Base-by-base conservation (phyloP, 1,140 invertebrate genomes). In the Diachasmimorpha longicaudata region DNA sequence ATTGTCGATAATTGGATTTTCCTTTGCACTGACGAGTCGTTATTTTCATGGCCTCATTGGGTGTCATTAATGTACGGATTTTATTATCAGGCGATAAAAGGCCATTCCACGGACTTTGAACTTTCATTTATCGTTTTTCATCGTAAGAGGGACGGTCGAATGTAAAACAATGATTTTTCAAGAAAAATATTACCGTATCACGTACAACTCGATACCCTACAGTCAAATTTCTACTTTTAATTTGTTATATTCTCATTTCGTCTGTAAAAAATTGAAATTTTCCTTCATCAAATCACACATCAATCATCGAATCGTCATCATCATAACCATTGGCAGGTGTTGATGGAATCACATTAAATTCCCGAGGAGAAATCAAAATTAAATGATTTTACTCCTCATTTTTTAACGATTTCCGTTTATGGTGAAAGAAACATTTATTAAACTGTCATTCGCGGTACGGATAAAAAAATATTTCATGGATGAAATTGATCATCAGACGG, bases 131-230 rank as follows among this genome's bases (percentile, higher is more conserved):
- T n/a, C n/a, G n/a, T 37, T 58, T 68, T 68, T 39, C 36, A 39
- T 68, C 66, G 48, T 63, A 71, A 76, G 68, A 76, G 74, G 74
- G 74, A 76, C 74, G 74, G 39, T 71, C 52, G 74, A 71, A 48
- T 23, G 19, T 14, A 31, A 48, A 36, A 31, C 10, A 55, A 58
- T 58, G 13, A 25, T 68, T 55, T 72, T 52, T 16, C 6, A 73
- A 67, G 25, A n/a, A 42, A 46, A 48, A 31, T 3, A 31, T 31
- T 31, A 52, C 73, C 46, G 36, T 44, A 55, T 75, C 10, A 63
- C 46, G 63, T 63, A 23, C 44, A 36, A 55, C 21, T 67, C 37
- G 21, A 67, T 58, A 63, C 25, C 63, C 21, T 69, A 75, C 25
- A 19, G 46, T 11, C 52, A 69, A 68, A 68, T 48, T 44, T 74